phyloP scores from a whole-genome alignment of 2,113 vertebrate genomes.

The Psilopogon haemacephalus region DNA sequence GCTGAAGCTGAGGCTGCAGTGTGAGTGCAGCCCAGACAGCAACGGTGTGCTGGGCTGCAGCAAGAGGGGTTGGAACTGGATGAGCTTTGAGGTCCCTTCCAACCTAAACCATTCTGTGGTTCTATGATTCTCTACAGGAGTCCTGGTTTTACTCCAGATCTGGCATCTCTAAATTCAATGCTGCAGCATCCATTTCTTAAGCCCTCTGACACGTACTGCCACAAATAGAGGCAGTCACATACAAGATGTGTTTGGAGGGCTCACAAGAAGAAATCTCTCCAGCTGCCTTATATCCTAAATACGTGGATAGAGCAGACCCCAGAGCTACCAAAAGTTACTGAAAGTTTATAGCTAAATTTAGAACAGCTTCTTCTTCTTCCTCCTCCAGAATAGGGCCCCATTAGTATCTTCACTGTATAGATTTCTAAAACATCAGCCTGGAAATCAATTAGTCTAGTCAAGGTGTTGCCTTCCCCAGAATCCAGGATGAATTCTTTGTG shows the following conservation, averaged over 20 bases:
- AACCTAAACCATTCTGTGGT: too few species aligned
- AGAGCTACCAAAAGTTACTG: neutral
- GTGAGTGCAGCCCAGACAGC: too few species aligned
- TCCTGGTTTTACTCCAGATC: neutral
- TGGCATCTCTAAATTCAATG: neutral
- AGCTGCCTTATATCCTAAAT: neutral
- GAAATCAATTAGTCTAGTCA: constrained; percentile 66
- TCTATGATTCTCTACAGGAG: too few species aligned
- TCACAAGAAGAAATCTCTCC: neutral
- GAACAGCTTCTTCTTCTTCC: neutral
- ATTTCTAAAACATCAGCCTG: constrained; percentile 36
- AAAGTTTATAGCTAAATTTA: constrained; percentile 26
- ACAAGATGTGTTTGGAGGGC: neutral
- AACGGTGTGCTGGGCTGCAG: too few species aligned
- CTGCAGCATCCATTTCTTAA: neutral
- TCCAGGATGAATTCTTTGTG: constrained; percentile 60
- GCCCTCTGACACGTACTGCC: neutral
- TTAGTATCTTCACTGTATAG: constrained; percentile 21
- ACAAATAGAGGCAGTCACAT: neutral
- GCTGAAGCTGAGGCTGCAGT: too few species aligned
- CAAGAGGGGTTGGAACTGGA: too few species aligned
- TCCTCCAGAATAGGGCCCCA: neutral
- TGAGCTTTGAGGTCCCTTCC: too few species aligned
- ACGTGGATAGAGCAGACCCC: neutral
- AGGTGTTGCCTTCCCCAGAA: constrained; percentile 55